These are phyloP conservation scores for Drosophila cyrtoloma DNA, from an alignment of 2,888 invertebrate genomes.

Conservation along the genomic window DNA sequence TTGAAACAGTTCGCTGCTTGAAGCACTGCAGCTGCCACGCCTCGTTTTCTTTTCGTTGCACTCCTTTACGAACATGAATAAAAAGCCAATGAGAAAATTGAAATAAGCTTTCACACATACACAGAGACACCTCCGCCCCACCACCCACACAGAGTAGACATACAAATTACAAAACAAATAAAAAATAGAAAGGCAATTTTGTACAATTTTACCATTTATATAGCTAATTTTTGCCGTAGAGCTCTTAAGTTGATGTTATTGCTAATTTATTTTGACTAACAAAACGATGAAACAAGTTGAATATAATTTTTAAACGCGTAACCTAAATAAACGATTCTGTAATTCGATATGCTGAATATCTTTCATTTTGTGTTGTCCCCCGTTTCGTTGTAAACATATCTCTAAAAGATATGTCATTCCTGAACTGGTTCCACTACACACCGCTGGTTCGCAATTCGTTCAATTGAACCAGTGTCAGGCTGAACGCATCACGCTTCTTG, in stretches of 20 bases:
- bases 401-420: not conserved
- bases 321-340: slow-evolving; percentile 45
- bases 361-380: slow-evolving; percentile 59
- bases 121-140: slow-evolving; percentile 15
- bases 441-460: not conserved
- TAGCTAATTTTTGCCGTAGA: slow-evolving; percentile 59
- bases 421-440: not conserved
- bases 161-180: slow-evolving; percentile 13
- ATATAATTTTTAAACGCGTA: slow-evolving; percentile 43
- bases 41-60: slow-evolving; percentile 3
- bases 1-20: slow-evolving; percentile 70
- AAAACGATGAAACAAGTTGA: slow-evolving; percentile 51
- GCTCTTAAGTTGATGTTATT: slow-evolving; percentile 72
- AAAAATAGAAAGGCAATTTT: slow-evolving; percentile 59
- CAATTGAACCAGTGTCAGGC: not conserved
- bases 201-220: slow-evolving; percentile 67
- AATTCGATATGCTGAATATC: slow-evolving; percentile 34
- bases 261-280: slow-evolving; percentile 68
- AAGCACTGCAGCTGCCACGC: slow-evolving; percentile 32
- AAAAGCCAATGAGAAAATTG: slow-evolving; percentile 34
- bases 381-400: not conserved
- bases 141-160: slow-evolving; percentile 18
- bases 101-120: slow-evolving; percentile 22
- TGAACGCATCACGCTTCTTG: slow-evolving; percentile 16
- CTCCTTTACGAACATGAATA: slow-evolving; percentile 38